These are phyloP conservation scores for Aviceda subcristata DNA, from an alignment of 2,113 vertebrate species.

Conservation along the genomic window DNA sequence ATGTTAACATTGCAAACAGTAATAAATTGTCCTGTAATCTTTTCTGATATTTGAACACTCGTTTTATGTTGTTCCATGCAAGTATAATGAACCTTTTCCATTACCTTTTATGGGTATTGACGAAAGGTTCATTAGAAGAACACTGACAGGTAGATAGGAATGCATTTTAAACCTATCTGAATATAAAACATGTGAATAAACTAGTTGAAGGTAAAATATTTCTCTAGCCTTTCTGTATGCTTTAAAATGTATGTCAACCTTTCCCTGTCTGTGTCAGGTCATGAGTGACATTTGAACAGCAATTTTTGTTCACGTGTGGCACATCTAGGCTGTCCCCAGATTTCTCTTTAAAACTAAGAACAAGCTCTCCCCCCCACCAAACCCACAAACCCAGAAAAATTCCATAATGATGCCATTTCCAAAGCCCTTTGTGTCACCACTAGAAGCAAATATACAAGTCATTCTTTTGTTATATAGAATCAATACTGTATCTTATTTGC, in stretches of 20 bases:
- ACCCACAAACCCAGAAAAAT: background rate
- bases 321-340: background rate
- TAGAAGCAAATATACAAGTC: background rate
- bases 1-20: background rate
- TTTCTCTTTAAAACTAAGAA: slow-evolving; percentile 11
- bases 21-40: background rate
- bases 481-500: background rate
- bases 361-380: too few species aligned
- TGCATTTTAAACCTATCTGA: background rate
- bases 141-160: background rate
- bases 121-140: background rate
- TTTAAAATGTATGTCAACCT: background rate
- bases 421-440: background rate
- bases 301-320: background rate
- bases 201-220: background rate
- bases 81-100: background rate
- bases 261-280: background rate
- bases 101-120: background rate
- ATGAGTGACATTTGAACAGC: slow-evolving; percentile 26
- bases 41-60: background rate
- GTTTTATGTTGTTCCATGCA: background rate
- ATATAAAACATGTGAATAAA: background rate
- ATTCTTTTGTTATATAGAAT: background rate
- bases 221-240: background rate
- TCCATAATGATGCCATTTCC: background rate